Evolutionary conservation across 2,113 vertebrate genomes (phyloP).

Genomic region (Theristicus caerulescens): DNA sequence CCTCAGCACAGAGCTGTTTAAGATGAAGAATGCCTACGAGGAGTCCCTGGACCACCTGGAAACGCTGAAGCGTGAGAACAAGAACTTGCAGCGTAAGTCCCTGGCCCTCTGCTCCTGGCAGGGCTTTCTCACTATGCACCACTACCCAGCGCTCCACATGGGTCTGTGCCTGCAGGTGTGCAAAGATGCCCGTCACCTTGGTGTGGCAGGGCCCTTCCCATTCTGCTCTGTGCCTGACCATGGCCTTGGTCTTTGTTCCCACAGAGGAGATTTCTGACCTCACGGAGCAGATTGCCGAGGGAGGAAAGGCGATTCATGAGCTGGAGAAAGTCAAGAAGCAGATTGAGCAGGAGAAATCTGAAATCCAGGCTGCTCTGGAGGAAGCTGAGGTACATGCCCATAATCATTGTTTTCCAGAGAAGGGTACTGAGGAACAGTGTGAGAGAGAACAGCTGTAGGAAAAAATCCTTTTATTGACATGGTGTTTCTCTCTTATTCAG

Average conservation of each 20-base stretch:
- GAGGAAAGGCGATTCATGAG: conserved; percentile 76
- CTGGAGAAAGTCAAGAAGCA: conserved; percentile 81
- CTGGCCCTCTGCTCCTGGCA: not conserved
- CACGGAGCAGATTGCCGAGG: conserved; percentile 77
- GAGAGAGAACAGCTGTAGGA: too few relatives aligned
- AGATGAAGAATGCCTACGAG: not conserved
- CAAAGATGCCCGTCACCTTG: not conserved
- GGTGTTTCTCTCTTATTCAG: conserved; percentile 1
- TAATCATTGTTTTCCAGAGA: too few relatives aligned
- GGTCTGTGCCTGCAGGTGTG: too few relatives aligned
- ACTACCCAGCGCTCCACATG: too few relatives aligned
- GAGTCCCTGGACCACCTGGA: not conserved
- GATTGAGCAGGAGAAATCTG: conserved; percentile 31
- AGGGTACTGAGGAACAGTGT: too few relatives aligned
- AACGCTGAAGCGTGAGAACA: not conserved
- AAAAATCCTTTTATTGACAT: too few relatives aligned
- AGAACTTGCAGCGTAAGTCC: conserved; percentile 73
- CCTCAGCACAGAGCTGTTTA: not conserved
- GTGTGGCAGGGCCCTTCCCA: not conserved
- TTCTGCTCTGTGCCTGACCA: not conserved
- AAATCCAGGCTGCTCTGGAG: conserved; percentile 76
- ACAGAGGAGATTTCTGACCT: conserved; percentile 79
- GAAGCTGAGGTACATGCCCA: conserved; percentile 75
- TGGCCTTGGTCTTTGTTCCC: not conserved
- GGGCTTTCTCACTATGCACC: not conserved